These are phyloP conservation scores for Ceratitis capitata DNA, from an alignment of 1,140 invertebrate species.

Conservation along the genomic window DNA sequence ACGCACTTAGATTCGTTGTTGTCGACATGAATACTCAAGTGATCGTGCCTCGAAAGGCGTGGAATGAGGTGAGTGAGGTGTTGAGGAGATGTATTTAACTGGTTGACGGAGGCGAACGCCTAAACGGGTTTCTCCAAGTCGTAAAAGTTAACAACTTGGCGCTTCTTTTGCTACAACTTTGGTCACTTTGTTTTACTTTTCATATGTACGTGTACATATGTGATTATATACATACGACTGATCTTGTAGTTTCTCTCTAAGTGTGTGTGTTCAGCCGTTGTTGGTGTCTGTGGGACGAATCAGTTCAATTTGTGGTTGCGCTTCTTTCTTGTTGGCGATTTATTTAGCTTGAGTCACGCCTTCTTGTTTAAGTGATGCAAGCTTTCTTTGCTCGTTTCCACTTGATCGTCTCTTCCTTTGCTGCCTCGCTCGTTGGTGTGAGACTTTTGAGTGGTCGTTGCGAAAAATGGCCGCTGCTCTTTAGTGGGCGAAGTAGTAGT, in stretches of 20 bases:
- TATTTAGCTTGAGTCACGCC: background rate
- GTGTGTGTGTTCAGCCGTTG: background rate
- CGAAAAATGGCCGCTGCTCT: conserved; percentile 12
- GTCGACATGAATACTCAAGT: background rate
- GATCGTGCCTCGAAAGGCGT: background rate
- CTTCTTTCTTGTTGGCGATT: background rate
- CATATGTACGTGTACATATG: too few relatives aligned
- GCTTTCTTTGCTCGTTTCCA: background rate
- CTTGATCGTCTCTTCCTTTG: background rate
- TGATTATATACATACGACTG: background rate
- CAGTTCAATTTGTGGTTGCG: background rate
- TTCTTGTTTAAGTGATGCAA: background rate
- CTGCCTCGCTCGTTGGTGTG: too few relatives aligned
- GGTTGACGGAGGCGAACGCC: background rate
- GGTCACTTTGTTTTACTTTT: background rate
- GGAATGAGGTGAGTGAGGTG: background rate
- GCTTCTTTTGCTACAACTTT: background rate
- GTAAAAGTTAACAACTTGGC: conserved; percentile 38
- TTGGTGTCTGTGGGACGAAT: background rate
- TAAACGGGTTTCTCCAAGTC: background rate
- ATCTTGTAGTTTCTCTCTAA: background rate
- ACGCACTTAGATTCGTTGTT: background rate
- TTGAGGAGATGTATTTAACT: conserved; percentile 26
- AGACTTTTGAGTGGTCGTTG: background rate
- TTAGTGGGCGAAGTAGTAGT: background rate